Percentiles rank a stretch among this genome's conserved stretches.
Conservation (phyloP, 2,113 vertebrate species). For the Thinocorus orbignyianus region DNA sequence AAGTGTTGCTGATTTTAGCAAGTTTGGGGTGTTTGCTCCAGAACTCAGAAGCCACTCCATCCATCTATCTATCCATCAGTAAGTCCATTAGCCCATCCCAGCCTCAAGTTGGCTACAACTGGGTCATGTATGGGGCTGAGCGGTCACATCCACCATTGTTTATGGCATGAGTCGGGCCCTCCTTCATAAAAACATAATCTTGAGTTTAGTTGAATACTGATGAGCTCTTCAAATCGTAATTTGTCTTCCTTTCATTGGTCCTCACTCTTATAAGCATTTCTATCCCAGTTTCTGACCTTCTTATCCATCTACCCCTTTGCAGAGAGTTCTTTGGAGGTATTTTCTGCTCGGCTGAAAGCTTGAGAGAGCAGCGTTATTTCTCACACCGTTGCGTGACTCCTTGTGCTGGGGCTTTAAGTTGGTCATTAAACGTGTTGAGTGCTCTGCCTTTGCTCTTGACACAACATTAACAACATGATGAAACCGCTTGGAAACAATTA, state of each 20-base stretch:
- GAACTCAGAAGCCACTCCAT: background rate
- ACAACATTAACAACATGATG: background rate
- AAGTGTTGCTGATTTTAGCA: background rate
- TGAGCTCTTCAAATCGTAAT: background rate
- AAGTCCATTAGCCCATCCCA: background rate
- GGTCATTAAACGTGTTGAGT: background rate
- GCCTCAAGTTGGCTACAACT: background rate
- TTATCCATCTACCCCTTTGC: background rate
- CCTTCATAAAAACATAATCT: background rate
- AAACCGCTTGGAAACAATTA: constrained; percentile 14
- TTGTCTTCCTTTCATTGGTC: background rate
- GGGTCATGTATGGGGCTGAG: rapidly evolving
- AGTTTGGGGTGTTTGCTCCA: background rate
- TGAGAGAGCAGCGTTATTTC: rapidly evolving
- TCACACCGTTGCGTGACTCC: rapidly evolving
- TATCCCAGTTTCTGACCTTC: background rate
- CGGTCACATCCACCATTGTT: background rate
- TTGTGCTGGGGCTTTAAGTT: background rate
- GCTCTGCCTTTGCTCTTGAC: constrained; percentile 22
- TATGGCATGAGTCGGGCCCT: rapidly evolving
- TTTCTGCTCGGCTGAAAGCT: background rate
- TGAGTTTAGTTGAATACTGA: background rate
- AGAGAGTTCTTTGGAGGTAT: background rate
- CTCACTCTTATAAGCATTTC: background rate
- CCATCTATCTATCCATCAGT: background rate